phyloP scores from a whole-genome alignment of 23 tunicate species.

The Ascidia mentula region DNA sequence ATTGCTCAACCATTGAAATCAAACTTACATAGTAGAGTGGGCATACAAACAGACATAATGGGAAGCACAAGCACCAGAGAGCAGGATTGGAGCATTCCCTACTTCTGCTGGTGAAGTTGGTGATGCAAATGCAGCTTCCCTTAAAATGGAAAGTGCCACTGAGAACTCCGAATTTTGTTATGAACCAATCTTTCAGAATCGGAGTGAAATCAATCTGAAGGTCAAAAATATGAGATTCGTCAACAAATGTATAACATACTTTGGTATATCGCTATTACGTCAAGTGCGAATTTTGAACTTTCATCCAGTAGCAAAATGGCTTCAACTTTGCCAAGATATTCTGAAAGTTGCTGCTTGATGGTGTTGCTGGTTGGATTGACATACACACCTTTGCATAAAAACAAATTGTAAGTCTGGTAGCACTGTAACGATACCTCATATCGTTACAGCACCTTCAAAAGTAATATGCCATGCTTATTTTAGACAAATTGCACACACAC shows the following conservation, averaged over 20 bases:
- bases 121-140: neutral
- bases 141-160: neutral
- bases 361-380: neutral
- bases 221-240: neutral
- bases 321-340: neutral
- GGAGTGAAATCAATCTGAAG: neutral
- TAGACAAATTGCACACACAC: too few relatives aligned
- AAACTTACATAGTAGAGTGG: neutral
- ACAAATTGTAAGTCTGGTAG: too few relatives aligned
- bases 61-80: neutral
- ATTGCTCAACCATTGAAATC: too few relatives aligned
- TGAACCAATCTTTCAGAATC: neutral
- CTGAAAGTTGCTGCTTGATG: neutral
- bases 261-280: neutral
- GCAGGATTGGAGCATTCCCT: neutral
- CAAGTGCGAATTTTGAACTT: constrained; percentile 1
- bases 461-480: too few relatives aligned
- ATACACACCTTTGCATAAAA: too few relatives aligned
- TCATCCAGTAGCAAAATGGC: neutral
- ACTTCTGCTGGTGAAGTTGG: neutral
- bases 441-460: too few relatives aligned
- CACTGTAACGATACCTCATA: too few relatives aligned
- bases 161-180: too few relatives aligned
- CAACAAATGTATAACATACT: neutral
- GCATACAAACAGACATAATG: neutral